Conservation (phyloP, 2,113 vertebrate species). For the Mesitornis unicolor region DNA sequence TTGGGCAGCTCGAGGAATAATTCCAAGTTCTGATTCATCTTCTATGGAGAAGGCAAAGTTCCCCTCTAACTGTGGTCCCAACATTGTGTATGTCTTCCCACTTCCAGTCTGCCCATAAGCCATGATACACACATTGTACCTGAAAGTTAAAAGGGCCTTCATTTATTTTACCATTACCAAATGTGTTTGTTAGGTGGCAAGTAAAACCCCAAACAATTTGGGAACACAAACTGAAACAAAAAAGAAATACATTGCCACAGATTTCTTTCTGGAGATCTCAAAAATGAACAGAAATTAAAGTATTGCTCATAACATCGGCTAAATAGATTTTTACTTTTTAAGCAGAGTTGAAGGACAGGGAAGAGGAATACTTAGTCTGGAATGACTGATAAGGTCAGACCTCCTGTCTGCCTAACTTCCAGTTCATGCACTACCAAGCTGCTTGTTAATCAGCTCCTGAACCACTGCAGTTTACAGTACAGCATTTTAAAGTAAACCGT, state of each 20-base stretch:
- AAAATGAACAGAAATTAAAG: not conserved
- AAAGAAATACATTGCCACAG: not conserved
- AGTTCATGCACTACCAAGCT: not conserved
- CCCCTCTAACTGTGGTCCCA: slow-evolving; percentile 71
- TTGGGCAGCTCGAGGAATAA: slow-evolving; percentile 80
- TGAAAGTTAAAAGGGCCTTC: slow-evolving; percentile 27
- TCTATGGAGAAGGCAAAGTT: not conserved
- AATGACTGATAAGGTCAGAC: not conserved
- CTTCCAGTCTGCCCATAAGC: slow-evolving; percentile 88
- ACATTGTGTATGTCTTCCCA: slow-evolving; percentile 87
- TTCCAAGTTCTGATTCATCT: slow-evolving; percentile 65
- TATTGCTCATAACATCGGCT: not conserved
- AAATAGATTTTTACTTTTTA: not conserved
- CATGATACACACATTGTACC: slow-evolving; percentile 88
- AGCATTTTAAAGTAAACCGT: slow-evolving; percentile 12
- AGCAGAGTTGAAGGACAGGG: not conserved
- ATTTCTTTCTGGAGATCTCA: not conserved
- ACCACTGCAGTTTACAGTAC: not conserved
- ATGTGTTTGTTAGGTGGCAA: not conserved
- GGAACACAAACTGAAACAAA: not conserved
- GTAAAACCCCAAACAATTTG: not conserved
- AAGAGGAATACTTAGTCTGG: not conserved
- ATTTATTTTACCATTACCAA: not conserved
- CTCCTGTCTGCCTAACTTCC: not conserved
- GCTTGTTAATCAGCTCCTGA: slow-evolving; percentile 4